Percentiles rank a stretch among this genome's conserved stretches.
phyloP scores from a whole-genome alignment of 2,888 invertebrate genomes.

The Orchesella flavescens region DNA sequence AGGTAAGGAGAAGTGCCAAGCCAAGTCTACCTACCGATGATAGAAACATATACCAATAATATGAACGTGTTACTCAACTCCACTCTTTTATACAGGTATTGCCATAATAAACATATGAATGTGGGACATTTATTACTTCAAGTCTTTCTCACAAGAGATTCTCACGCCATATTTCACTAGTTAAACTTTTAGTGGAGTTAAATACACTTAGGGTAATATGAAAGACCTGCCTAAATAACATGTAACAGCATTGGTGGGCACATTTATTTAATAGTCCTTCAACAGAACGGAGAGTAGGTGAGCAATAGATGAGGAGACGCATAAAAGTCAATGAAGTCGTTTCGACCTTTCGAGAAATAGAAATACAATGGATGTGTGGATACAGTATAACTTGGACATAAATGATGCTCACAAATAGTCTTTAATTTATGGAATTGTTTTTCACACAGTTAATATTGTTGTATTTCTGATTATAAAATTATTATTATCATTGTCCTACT shows the following conservation, averaged over 20 bases:
- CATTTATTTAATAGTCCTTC: too few species aligned
- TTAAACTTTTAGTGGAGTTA: slow-evolving; percentile 15
- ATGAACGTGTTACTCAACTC: not conserved
- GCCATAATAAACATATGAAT: not conserved
- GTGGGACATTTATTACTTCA: slow-evolving; percentile 42
- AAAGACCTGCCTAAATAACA: not conserved
- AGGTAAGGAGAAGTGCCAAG: not conserved
- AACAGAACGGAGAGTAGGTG: too few species aligned
- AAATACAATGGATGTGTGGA: slow-evolving; percentile 1
- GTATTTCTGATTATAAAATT: too few species aligned
- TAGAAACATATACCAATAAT: not conserved
- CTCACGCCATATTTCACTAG: slow-evolving; percentile 49
- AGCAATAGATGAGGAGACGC: not conserved
- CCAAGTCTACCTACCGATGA: not conserved
- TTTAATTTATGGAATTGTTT: too few species aligned
- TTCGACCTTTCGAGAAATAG: too few species aligned
- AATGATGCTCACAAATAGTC: too few species aligned
- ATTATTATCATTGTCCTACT: too few species aligned
- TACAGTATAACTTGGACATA: too few species aligned
- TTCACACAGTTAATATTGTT: too few species aligned
- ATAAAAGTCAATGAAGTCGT: not conserved
- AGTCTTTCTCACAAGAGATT: slow-evolving; percentile 31
- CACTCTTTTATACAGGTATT: not conserved
- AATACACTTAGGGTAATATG: not conserved
- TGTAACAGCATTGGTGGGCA: not conserved